Conservation (phyloP, 2,888 invertebrate species). For the Lacanobia wlatinum region DNA sequence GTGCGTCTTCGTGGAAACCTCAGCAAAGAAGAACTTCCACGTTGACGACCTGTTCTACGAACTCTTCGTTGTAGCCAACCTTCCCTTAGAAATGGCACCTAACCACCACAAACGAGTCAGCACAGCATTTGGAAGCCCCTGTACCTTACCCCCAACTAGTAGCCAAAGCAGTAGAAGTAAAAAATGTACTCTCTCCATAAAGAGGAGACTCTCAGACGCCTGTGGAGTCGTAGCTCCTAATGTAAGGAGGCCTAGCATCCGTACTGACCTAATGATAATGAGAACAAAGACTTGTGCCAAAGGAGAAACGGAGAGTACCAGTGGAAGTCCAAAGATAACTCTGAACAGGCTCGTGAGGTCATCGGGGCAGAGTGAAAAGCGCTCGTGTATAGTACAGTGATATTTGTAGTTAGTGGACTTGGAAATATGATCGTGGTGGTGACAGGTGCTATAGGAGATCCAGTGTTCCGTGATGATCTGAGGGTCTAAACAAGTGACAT, state of each 20-base stretch:
- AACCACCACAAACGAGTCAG: conserved; percentile 96
- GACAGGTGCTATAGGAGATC: conserved; percentile 57
- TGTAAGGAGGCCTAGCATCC: conserved; percentile 95
- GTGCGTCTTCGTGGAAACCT: conserved; percentile 95
- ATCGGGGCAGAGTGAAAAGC: conserved; percentile 85
- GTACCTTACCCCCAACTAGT: conserved; percentile 93
- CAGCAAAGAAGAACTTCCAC: conserved; percentile 95
- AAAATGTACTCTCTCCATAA: conserved; percentile 95
- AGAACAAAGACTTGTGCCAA: conserved; percentile 95
- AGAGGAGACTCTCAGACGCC: conserved; percentile 95
- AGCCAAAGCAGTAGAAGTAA: conserved; percentile 92
- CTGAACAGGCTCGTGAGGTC: conserved; percentile 87
- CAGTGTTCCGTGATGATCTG: conserved; percentile 31
- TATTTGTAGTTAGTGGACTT: conserved; percentile 65
- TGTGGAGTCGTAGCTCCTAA: conserved; percentile 97
- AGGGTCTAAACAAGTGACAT: neutral
- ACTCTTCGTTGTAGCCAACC: conserved; percentile 95
- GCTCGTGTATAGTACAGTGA: conserved; percentile 89
- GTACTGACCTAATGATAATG: conserved; percentile 97
- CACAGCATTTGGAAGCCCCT: conserved; percentile 94
- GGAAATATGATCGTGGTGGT: conserved; percentile 21
- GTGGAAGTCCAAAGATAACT: conserved; percentile 88
- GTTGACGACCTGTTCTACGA: conserved; percentile 96
- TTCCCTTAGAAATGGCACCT: conserved; percentile 97
- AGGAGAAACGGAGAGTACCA: conserved; percentile 92